These are phyloP conservation scores for Lagorchestes hirsutus DNA, from an alignment of 2,797 vertebrate genomes.

Conservation along the genomic window DNA sequence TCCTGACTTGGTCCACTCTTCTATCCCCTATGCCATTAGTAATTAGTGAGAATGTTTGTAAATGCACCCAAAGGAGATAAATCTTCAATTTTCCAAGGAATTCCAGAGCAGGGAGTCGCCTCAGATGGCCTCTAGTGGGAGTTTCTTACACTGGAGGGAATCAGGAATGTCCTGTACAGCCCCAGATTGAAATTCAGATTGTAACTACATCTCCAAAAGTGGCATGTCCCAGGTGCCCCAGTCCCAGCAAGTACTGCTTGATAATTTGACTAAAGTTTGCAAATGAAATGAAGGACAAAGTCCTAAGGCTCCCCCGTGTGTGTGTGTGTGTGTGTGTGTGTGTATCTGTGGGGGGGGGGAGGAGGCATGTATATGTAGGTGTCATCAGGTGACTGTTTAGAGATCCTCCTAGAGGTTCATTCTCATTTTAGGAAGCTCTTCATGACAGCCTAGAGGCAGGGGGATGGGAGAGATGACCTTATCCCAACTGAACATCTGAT, in stretches of 20 bases:
- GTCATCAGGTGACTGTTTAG: not conserved
- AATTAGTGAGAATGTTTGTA: not conserved
- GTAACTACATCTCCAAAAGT: not conserved
- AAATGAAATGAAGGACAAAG: slow-evolving; percentile 61
- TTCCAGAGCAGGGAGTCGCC: not conserved
- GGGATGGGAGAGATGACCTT: not conserved
- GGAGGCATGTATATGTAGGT: not conserved
- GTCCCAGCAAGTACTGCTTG: not conserved
- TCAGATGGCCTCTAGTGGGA: not conserved
- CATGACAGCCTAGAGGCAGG: not conserved
- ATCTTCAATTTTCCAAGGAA: not conserved
- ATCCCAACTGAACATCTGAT: not conserved
- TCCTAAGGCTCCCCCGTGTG: not conserved
- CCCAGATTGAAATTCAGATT: not conserved
- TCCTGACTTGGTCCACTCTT: not conserved
- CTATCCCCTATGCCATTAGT: not conserved
- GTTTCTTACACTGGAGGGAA: not conserved
- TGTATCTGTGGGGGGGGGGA: no score
- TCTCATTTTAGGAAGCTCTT: not conserved
- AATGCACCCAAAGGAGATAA: not conserved
- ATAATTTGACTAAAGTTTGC: slow-evolving; percentile 66
- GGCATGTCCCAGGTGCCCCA: not conserved
- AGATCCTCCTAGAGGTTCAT: not conserved
- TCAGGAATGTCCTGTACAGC: not conserved
- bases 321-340: no score